Base-by-base conservation (phyloP, 2,888 invertebrate species). In the Nezara viridula region DNA sequence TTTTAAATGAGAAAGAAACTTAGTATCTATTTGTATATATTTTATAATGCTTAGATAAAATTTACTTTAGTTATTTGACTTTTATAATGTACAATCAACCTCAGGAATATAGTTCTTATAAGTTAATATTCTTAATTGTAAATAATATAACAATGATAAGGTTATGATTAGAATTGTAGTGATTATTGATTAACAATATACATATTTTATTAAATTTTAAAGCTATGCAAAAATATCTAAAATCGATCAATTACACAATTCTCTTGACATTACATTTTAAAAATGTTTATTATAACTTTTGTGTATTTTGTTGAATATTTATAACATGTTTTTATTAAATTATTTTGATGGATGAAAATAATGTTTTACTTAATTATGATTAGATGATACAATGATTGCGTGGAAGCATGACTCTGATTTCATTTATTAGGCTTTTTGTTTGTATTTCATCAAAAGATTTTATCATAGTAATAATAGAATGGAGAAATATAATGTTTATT, bases 81-180 rank as follows among this genome's bases (percentile, higher is more conserved):
- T 81, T 81, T 44, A 81, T 81, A 44, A 81, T 81, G 81, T 81
- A 81, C 81, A 81, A 81, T 81, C 40, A 44, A 81, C 44, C 81
- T 81, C 81, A 81, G 81, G 81, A 44, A 86, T 86, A 19, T 86
- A 86, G 32, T 86, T 49, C 47, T 44, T 49, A 6, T 86, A 86
- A 86, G 21, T 86, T 50, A n/a, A 86, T 52, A 32, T 21, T 32
- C 32, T 50, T 86, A 86, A 86, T 55, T 86, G 86, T 52, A 86
- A 86, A 86, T 86, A 86, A 86, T 50, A 37, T 86, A 44, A 21
- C 55, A 86, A 32, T 66, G 32, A 66, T 32, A 32, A 66, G 32
- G 14, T 27, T 66, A 66, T 32, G 66, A 32, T 32, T 19, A 32
- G 66, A 32, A 60, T 60, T 27, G 32, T 66, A 5, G 32, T 66